Conservation (phyloP, 1,140 invertebrate genomes). For the Tetragonula clypearis region DNA sequence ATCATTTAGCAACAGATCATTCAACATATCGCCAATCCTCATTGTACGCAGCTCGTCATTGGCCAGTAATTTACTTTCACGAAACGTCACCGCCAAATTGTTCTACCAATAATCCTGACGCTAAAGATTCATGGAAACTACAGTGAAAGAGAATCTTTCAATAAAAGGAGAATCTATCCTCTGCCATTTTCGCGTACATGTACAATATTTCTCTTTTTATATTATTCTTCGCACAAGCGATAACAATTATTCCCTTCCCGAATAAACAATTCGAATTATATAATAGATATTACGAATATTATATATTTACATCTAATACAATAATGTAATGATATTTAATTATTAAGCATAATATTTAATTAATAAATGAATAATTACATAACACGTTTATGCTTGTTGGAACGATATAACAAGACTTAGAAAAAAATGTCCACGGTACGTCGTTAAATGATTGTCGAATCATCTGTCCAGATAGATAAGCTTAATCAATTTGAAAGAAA, state of each 20-base stretch:
- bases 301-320: neutral
- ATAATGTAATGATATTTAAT: neutral
- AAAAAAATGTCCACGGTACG: too few relatives aligned
- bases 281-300: neutral
- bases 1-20: slow-evolving; percentile 57
- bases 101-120: slow-evolving; percentile 56
- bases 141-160: neutral
- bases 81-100: slow-evolving; percentile 84
- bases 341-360: neutral
- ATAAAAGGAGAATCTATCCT: neutral
- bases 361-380: neutral
- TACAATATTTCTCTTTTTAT: too few relatives aligned
- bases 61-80: slow-evolving; percentile 87
- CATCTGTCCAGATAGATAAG: neutral
- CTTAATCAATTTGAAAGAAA: neutral
- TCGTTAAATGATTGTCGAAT: neutral
- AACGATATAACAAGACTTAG: neutral
- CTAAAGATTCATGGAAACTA: neutral
- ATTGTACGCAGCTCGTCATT: slow-evolving; percentile 79
- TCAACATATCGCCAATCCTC: slow-evolving; percentile 49
- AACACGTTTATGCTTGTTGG: neutral
- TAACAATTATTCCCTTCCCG: neutral
- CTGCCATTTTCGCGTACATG: neutral
- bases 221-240: too few relatives aligned
- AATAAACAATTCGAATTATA: neutral